These are phyloP conservation scores for Heliopora coerulea DNA, from an alignment of 92 coral and sea anemone species.

Conservation along the genomic window DNA sequence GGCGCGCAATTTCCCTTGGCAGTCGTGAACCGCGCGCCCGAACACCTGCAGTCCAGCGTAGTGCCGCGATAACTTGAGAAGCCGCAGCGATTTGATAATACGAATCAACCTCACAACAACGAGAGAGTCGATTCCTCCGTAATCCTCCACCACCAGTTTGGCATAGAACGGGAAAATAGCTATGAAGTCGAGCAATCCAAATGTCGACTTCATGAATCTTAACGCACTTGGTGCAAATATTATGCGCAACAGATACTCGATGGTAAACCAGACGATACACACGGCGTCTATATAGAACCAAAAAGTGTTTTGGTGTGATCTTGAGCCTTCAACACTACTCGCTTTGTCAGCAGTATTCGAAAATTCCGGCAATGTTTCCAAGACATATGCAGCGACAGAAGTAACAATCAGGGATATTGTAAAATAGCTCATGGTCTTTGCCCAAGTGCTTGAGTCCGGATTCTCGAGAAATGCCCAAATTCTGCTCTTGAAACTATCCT, in stretches of 20 bases:
- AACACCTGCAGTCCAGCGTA: conserved; percentile 82
- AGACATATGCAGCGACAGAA: conserved; percentile 63
- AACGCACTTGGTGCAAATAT: conserved; percentile 61
- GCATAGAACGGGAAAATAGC: conserved; percentile 81
- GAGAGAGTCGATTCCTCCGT: conserved; percentile 62
- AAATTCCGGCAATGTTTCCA: conserved; percentile 68
- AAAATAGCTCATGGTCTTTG: conserved; percentile 51
- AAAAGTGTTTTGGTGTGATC: conserved; percentile 40
- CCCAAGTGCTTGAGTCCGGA: conserved; percentile 59
- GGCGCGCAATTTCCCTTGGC: conserved; percentile 74
- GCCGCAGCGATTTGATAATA: conserved; percentile 68
- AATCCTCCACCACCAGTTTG: conserved; percentile 35
- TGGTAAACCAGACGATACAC: conserved; percentile 72
- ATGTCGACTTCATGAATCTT: conserved; percentile 62
- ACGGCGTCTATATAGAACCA: conserved; percentile 90
- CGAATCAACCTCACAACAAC: conserved; percentile 75
- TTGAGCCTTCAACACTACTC: conserved; percentile 27
- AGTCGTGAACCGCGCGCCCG: conserved; percentile 75
- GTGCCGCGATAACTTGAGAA: conserved; percentile 84
- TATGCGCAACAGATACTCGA: conserved; percentile 70
- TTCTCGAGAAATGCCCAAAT: conserved; percentile 77
- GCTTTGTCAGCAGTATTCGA: conserved; percentile 15
- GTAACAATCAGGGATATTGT: conserved; percentile 56
- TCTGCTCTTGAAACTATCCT: conserved; percentile 8
- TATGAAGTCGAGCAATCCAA: conserved; percentile 77